Percentiles rank a stretch among this genome's conserved stretches.
These are phyloP conservation scores for Callyntrura guangdongensis DNA, from an alignment of 2,888 invertebrate genomes.

Conservation along the genomic window DNA sequence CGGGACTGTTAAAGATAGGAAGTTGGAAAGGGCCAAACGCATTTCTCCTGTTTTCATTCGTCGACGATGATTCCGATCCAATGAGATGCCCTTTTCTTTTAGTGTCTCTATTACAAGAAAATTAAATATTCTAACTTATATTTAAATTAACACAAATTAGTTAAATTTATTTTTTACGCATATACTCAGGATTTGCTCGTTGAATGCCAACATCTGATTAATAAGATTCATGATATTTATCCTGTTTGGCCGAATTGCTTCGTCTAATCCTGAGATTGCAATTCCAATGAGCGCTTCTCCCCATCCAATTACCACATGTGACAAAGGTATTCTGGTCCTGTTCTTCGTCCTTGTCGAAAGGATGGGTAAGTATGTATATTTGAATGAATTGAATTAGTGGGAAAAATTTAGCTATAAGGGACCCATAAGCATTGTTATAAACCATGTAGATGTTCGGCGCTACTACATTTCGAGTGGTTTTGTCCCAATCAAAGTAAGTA, in stretches of 20 bases:
- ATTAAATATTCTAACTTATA: too few species aligned
- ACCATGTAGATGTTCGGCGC: not conserved
- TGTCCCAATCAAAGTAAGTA: not conserved
- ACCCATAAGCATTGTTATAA: not conserved
- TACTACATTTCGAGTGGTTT: not conserved
- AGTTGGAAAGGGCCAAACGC: not conserved
- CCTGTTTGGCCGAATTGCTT: too few species aligned
- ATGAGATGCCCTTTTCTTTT: not conserved
- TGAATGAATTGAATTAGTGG: not conserved
- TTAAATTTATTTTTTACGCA: not conserved
- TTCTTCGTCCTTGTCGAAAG: not conserved
- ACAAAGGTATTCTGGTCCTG: not conserved
- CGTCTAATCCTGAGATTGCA: not conserved
- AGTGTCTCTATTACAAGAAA: not conserved
- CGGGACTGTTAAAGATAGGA: not conserved
- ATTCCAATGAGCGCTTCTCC: too few species aligned
- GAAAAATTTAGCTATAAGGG: not conserved
- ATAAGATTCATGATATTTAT: too few species aligned
- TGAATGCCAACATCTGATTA: not conserved
- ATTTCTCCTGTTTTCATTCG: not conserved
- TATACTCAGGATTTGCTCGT: not conserved
- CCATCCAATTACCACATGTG: not conserved
- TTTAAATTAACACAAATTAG: too few species aligned
- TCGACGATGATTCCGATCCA: not conserved
- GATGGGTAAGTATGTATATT: not conserved